A percentile compares a stretch with the other conserved stretches of the same genome.
phyloP scores from a whole-genome alignment of 2,888 invertebrate genomes.

The Anthophora plumipes region DNA sequence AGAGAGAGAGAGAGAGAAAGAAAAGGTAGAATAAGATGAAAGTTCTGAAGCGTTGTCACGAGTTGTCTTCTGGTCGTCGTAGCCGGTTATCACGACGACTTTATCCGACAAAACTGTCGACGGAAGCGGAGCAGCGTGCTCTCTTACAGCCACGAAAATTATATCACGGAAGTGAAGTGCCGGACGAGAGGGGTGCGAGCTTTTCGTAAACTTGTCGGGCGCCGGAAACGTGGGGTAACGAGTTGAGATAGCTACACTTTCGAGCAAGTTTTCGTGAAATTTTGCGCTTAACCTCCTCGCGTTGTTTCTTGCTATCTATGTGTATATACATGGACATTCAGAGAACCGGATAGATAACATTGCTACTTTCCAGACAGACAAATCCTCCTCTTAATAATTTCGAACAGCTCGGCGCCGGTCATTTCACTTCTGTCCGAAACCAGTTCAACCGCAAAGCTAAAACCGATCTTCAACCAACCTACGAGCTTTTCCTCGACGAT shows the following conservation, averaged over 20 bases:
- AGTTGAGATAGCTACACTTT: conserved; percentile 69
- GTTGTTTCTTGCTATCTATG: conserved; percentile 18
- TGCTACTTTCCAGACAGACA: neutral
- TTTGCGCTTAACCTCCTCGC: conserved; percentile 47
- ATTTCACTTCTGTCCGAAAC: neutral
- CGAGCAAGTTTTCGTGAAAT: conserved; percentile 65
- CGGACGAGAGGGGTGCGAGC: conserved; percentile 54
- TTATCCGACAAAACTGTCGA: conserved; percentile 62
- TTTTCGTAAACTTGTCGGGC: conserved; percentile 70
- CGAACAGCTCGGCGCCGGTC: neutral
- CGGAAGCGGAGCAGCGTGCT: conserved; percentile 55
- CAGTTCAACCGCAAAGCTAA: neutral
- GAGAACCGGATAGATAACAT: conserved; percentile 51
- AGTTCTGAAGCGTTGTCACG: neutral
- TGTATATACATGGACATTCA: neutral
- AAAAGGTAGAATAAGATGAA: too few species aligned
- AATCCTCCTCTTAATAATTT: conserved; percentile 12
- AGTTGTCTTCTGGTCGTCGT: conserved; percentile 24
- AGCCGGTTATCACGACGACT: conserved; percentile 53
- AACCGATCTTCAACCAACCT: neutral
- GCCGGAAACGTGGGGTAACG: conserved; percentile 74
- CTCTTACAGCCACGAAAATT: conserved; percentile 67
- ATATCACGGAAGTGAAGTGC: conserved; percentile 68
- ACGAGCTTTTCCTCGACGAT: neutral
- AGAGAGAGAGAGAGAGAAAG: too few species aligned